Percentiles rank a stretch among this genome's conserved stretches.
These are phyloP conservation scores for Uloborus plumipes DNA, from an alignment of 2,888 invertebrate genomes.

Conservation along the genomic window DNA sequence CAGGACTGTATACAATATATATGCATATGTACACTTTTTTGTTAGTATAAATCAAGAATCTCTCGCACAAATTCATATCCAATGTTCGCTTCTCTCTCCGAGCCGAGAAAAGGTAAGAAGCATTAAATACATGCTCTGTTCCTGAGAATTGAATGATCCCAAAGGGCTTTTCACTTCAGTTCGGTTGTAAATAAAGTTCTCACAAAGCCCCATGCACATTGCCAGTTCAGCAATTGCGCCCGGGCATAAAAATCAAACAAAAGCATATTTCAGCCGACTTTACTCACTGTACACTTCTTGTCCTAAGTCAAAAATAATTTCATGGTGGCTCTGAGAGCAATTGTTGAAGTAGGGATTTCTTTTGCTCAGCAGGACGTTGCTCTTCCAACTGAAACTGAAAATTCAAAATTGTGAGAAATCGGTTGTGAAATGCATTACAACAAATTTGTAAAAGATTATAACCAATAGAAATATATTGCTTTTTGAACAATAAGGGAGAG, in stretches of 20 bases:
- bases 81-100: not conserved
- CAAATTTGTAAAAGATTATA: too few species aligned
- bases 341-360: slow-evolving; percentile 86
- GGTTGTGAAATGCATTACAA: not conserved
- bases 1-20: slow-evolving; percentile 27
- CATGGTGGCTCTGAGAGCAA: slow-evolving; percentile 79
- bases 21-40: slow-evolving; percentile 28
- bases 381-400: slow-evolving; percentile 74
- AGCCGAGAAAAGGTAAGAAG: slow-evolving; percentile 12
- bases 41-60: slow-evolving; percentile 36
- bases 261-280: slow-evolving; percentile 13
- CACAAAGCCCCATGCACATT: not conserved
- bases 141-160: slow-evolving; percentile 48
- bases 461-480: too few species aligned
- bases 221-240: not conserved
- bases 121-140: slow-evolving; percentile 26
- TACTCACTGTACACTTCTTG: slow-evolving; percentile 5
- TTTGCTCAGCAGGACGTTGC: slow-evolving; percentile 80
- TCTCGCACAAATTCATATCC: not conserved
- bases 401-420: not conserved
- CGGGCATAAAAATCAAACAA: not conserved
- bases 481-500: too few species aligned
- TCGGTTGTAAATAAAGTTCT: not conserved
- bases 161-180: slow-evolving; percentile 3
- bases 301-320: slow-evolving; percentile 24